Evolutionary conservation across 2,888 invertebrate species (phyloP), one percentile per base, ranked within the genome.

Genomic region (Celastrina argiolus): DNA sequence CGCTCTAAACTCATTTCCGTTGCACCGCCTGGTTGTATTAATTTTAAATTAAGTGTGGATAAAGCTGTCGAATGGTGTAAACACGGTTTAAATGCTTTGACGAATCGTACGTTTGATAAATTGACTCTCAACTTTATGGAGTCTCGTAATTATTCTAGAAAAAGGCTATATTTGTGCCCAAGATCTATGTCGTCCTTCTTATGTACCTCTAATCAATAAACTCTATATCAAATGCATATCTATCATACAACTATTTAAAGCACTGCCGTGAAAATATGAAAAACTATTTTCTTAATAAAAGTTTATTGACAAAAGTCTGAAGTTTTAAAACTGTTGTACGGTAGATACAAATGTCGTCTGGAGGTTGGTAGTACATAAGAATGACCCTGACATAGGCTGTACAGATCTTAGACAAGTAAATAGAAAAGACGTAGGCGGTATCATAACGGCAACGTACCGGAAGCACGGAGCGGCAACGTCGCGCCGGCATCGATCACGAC

Each of bases 21-120:
- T 85, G 91, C 88, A 91, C 93, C 93, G 93, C 92, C 93, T 93
- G 93, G 91, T 91, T 92, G 93, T 93, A 93, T 94, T 93, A 93
- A 94, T 93, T 93, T 93, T 93, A 93, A 93, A 93, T 93, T 93
- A 93, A 92, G 89, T 88, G 86, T 87, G 92, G 92, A 92, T 92
- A 92, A 89, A 87, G 85, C 74, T 75, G 75, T 74, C 75, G 74
- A 74, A 73, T 67, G 63, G 72, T 68, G 74, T 74, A 78, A 80
- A 79, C 77, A 79, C 76, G 78, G 12, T 72, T 70, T 72, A 64
- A 73, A 69, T 68, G 56, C 65, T 65, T 56, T 64, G 66, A 64
- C 63, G 22, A 58, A 31, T 31, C 28, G 58, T 41, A 56, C 42
- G 42, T 18, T 64, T 45, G 45, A 64, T 45, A 14, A 51, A 18